Evolutionary conservation across 2,888 invertebrate species (phyloP).

Genomic region (Carpatolechia fugitivella): DNA sequence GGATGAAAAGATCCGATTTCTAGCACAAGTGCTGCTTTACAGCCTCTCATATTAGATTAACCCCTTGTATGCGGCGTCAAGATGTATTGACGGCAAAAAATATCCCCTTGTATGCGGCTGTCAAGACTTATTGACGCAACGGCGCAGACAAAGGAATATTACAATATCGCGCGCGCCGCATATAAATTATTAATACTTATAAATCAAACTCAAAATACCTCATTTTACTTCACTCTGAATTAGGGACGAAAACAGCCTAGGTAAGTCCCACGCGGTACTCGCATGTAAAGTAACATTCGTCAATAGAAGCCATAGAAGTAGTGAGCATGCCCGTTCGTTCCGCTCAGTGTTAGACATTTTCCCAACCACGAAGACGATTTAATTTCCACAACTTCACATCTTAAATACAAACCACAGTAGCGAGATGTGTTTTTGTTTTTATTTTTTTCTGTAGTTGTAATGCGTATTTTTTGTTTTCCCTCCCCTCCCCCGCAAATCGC

Average conservation of each 20-base stretch:
- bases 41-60: too few species aligned
- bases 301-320: slow-evolving; percentile 71
- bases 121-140: too few species aligned
- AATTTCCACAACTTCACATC: slow-evolving; percentile 23
- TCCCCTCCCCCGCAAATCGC: slow-evolving; percentile 69
- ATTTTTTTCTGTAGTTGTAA: slow-evolving; percentile 77
- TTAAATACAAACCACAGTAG: background rate
- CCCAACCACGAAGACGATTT: slow-evolving; percentile 64
- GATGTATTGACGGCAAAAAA: too few species aligned
- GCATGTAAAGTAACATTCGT: slow-evolving; percentile 41
- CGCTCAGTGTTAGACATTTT: slow-evolving; percentile 75
- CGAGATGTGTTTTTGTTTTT: slow-evolving; percentile 31
- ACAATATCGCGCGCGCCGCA: too few species aligned
- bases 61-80: too few species aligned
- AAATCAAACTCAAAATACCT: too few species aligned
- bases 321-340: slow-evolving; percentile 57
- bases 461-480: slow-evolving; percentile 77
- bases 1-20: too few species aligned
- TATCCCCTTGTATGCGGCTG: too few species aligned
- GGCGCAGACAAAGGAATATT: too few species aligned
- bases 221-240: slow-evolving; percentile 33
- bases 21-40: too few species aligned
- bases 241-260: slow-evolving; percentile 23
- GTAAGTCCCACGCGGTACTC: slow-evolving; percentile 40
- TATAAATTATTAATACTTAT: too few species aligned